phyloP scores from a whole-genome alignment of 2,888 invertebrate species.

The Aphelenchoides bicaudatus region DNA sequence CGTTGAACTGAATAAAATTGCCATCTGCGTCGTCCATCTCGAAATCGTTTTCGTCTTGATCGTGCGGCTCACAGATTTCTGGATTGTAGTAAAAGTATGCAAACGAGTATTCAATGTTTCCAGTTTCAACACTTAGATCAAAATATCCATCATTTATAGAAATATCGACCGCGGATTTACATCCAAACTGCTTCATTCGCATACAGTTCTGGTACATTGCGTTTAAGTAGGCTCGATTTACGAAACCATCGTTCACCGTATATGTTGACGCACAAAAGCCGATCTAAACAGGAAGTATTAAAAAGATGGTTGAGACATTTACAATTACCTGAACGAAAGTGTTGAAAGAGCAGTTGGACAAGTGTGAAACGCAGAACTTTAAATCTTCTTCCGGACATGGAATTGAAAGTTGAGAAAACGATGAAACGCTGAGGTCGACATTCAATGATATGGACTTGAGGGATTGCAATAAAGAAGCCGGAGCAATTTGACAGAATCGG shows the following conservation, averaged over 20 bases:
- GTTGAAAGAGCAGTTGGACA: constrained; percentile 36
- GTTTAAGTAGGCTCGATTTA: constrained; percentile 21
- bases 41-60: constrained; percentile 3
- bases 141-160: constrained; percentile 39
- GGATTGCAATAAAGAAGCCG: constrained; percentile 24
- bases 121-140: constrained; percentile 49
- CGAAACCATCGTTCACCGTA: constrained; percentile 23
- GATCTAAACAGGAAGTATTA: constrained; percentile 18
- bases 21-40: not conserved
- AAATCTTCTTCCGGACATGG: constrained; percentile 45
- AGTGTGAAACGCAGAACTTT: constrained; percentile 33
- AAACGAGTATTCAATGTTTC: constrained; percentile 51
- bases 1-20: constrained; percentile 1
- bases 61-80: constrained; percentile 43
- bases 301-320: not conserved
- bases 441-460: constrained; percentile 41
- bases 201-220: constrained; percentile 23
- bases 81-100: constrained; percentile 57
- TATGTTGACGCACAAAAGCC: constrained; percentile 31
- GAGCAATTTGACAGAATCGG: constrained; percentile 32
- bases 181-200: constrained; percentile 25
- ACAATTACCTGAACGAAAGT: constrained; percentile 43
- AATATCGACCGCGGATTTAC: constrained; percentile 24
- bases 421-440: constrained; percentile 46
- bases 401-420: constrained; percentile 32